Evolutionary conservation across 2,888 invertebrate genomes (phyloP).

Genomic region (Bellardia pandia): DNA sequence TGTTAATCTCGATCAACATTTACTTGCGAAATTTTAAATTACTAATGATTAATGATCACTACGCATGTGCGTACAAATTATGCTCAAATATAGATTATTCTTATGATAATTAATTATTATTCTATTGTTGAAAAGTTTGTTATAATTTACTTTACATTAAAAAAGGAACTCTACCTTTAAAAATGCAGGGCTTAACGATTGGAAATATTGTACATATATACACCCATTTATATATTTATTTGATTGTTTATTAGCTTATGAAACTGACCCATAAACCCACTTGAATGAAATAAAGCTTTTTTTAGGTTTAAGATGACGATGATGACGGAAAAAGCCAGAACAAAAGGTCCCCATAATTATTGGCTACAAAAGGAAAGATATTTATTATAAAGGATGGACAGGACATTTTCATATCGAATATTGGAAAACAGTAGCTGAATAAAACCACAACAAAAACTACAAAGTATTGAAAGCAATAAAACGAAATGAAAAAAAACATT

Average conservation of each 20-base stretch:
- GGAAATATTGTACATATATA: no score
- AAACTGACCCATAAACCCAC: constrained; percentile 47
- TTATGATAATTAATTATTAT: no score
- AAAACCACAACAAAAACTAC: not conserved
- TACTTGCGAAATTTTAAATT: no score
- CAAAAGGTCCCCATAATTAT: constrained; percentile 4
- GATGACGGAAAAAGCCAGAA: not conserved
- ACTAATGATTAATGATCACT: no score
- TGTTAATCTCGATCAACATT: no score
- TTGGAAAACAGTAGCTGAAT: not conserved
- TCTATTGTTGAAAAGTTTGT: no score
- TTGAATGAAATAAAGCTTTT: constrained; percentile 28
- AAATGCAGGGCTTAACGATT: no score
- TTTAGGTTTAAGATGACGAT: not conserved
- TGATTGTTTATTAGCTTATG: not conserved
- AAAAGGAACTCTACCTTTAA: no score
- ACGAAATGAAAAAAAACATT: constrained; percentile 8
- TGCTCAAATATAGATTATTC: no score
- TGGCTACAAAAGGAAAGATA: constrained; percentile 3
- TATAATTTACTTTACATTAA: no score
- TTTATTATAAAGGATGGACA: not conserved
- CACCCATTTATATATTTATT: not conserved
- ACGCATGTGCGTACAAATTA: no score
- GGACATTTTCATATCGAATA: not conserved
- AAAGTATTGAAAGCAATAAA: not conserved